Evolutionary conservation across 2,113 vertebrate species (phyloP), one percentile per base, ranked within the genome.

Genomic region (Rhinichthys klamathensis): DNA sequence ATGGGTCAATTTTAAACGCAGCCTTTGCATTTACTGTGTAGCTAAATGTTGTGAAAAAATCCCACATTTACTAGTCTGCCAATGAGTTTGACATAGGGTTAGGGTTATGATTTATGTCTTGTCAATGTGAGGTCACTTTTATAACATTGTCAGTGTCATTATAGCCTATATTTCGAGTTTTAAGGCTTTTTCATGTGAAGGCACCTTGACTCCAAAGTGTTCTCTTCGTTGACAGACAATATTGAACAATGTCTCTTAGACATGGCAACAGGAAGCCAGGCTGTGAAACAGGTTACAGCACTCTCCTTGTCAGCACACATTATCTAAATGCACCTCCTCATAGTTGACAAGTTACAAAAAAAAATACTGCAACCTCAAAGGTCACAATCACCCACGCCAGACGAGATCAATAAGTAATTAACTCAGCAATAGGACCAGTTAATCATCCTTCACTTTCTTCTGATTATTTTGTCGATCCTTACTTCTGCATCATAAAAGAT

Each of bases 361-460:
- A 30, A 30, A 56, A 87, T 9, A 49, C 27, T 11, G 41, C 58
- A 86, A 81, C 69, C 78, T 69, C 35, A 81, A 86, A 84, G 81
- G 76, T 88, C 84, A 86, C 76, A 58, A 61, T 76, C 87, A 25
- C 49, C 75, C 46, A 80, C 12, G 5, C 85, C 81, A 80, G 85
- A 75, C 87, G 61, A 30, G 85, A 86, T 88, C 87, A 84, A 80
- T 84, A 88, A 25, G 27, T 84, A 83, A 88, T 88, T 88, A 86
- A 60, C 46, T 74, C 46, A 60, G 76, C 46, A 54, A 80, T 70
- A 46, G 13, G 46, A 41, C 32, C 35, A 61, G 73, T 86, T 86
- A 69, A 80, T 81, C 46, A 67, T 54, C 80, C 27, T 60, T 88
- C 58, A 75, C 46, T 75, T 80, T 65, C 41, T 21, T 82, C 23